Percentiles rank a stretch among this genome's conserved stretches.
phyloP scores from a whole-genome alignment of 2,888 invertebrate genomes.

The Catocala sponsa region DNA sequence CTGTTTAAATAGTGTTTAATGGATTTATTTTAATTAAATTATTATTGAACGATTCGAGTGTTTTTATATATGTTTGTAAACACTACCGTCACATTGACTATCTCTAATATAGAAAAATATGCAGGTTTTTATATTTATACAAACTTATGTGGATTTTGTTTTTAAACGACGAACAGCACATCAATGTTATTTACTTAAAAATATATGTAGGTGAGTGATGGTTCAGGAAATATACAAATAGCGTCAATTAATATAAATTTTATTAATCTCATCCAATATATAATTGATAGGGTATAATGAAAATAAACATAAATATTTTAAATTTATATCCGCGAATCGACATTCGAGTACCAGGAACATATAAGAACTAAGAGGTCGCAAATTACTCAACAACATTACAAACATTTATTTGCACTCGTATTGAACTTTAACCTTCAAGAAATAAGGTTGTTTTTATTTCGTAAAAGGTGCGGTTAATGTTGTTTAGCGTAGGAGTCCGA shows the following conservation, averaged over 20 bases:
- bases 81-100: too few relatives aligned
- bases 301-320: slow-evolving; percentile 53
- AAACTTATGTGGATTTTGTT: too few relatives aligned
- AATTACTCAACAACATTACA: slow-evolving; percentile 66
- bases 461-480: slow-evolving; percentile 26
- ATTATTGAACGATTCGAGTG: too few relatives aligned
- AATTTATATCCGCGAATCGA: slow-evolving; percentile 59
- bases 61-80: too few relatives aligned
- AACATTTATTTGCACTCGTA: slow-evolving; percentile 19
- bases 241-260: slow-evolving; percentile 10
- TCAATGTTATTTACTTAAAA: too few relatives aligned
- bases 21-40: too few relatives aligned
- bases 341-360: slow-evolving; percentile 68
- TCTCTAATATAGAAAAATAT: too few relatives aligned
- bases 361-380: slow-evolving; percentile 75
- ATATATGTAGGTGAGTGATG: too few relatives aligned
- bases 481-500: slow-evolving; percentile 74
- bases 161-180: too few relatives aligned
- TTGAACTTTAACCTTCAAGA: slow-evolving; percentile 17
- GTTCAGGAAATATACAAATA: background rate
- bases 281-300: slow-evolving; percentile 29
- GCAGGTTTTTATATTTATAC: too few relatives aligned
- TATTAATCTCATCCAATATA: slow-evolving; percentile 10
- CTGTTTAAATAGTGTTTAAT: too few relatives aligned
- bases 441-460: slow-evolving; percentile 54